These are phyloP conservation scores for Amaurobius ferox DNA, from an alignment of 2,888 invertebrate species.

Conservation along the genomic window DNA sequence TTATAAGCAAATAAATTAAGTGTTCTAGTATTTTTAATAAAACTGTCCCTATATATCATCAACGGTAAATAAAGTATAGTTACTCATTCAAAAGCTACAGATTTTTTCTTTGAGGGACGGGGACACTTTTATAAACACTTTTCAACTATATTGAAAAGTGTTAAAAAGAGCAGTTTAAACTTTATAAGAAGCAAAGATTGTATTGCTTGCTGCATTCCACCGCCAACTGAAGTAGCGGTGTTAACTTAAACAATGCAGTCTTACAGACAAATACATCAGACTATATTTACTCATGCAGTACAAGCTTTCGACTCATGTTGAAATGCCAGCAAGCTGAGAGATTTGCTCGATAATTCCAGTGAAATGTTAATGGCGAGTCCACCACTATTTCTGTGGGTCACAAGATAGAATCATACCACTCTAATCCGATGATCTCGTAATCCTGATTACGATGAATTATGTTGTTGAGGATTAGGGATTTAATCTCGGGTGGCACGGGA, in stretches of 20 bases:
- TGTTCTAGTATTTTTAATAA: too few relatives aligned
- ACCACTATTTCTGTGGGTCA: constrained; percentile 20
- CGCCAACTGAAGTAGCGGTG: not conserved
- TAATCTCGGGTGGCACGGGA: constrained; percentile 26
- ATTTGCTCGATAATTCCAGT: constrained; percentile 39
- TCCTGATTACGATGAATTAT: constrained; percentile 53
- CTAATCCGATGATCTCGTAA: constrained; percentile 20
- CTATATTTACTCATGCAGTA: not conserved
- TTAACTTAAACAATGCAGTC: not conserved
- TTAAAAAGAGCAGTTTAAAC: too few relatives aligned
- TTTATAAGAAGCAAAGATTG: too few relatives aligned
- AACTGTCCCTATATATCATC: too few relatives aligned
- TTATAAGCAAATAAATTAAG: too few relatives aligned
- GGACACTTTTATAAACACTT: too few relatives aligned
- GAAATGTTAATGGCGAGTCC: constrained; percentile 36
- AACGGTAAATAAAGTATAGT: too few relatives aligned
- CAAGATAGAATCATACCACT: constrained; percentile 34
- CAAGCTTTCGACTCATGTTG: not conserved
- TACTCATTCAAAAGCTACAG: too few relatives aligned
- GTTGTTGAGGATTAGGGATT: constrained; percentile 17
- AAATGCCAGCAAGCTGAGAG: not conserved
- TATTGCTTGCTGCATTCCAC: too few relatives aligned
- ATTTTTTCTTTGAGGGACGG: too few relatives aligned
- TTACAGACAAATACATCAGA: not conserved
- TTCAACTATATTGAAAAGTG: too few relatives aligned